These are phyloP conservation scores for Papilio demoleus DNA, from an alignment of 2,888 invertebrate species.

Conservation along the genomic window DNA sequence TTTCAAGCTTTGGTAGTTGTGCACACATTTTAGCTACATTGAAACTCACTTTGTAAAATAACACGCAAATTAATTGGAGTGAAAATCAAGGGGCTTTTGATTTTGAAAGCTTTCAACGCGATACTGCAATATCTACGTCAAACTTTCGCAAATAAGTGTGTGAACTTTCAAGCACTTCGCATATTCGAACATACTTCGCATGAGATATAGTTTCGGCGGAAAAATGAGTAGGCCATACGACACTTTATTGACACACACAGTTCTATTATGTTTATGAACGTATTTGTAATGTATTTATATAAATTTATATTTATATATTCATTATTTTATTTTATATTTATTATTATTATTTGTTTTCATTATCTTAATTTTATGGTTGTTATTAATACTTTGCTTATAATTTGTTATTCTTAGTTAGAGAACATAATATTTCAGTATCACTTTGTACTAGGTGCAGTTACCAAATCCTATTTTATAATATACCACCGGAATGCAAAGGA, in stretches of 20 bases:
- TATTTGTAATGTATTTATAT: no score
- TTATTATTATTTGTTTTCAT: no score
- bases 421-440: no score
- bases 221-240: background rate
- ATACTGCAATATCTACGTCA: slow-evolving; percentile 14
- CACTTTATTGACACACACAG: background rate
- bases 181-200: background rate
- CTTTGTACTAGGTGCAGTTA: no score
- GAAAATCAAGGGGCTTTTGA: slow-evolving; percentile 28
- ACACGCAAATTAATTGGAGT: slow-evolving; percentile 31
- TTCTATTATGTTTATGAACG: background rate
- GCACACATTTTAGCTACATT: slow-evolving; percentile 19
- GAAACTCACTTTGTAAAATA: slow-evolving; percentile 33
- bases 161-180: background rate
- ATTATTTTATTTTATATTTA: no score
- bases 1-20: background rate
- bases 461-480: no score
- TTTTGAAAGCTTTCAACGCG: slow-evolving; percentile 4
- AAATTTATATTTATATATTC: no score
- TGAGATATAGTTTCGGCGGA: background rate
- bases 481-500: no score
- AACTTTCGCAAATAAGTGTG: slow-evolving; percentile 17
- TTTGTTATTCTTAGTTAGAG: no score
- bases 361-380: no score
- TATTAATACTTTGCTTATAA: no score